phyloP scores from a whole-genome alignment of 2,888 invertebrate genomes.

The Endomychus coccineus region DNA sequence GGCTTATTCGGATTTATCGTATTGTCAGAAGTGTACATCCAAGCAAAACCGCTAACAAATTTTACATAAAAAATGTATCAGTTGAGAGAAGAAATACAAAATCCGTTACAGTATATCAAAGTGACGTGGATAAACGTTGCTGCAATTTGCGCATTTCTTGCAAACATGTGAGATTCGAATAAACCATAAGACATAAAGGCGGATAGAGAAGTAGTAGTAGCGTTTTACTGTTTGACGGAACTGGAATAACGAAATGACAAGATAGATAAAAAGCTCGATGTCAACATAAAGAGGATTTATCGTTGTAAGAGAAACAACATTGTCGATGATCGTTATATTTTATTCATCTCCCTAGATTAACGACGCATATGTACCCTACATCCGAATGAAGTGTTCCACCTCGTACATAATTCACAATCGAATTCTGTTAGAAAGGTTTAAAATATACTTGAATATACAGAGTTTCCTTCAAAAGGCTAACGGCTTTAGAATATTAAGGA shows the following conservation, averaged over 20 bases:
- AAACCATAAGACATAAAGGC: slow-evolving; percentile 20
- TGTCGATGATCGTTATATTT: slow-evolving; percentile 27
- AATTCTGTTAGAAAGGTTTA: too few relatives aligned
- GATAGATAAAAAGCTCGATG: slow-evolving; percentile 21
- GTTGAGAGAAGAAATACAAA: slow-evolving; percentile 26
- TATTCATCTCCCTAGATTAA: slow-evolving; percentile 22
- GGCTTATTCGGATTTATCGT: too few relatives aligned
- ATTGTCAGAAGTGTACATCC: too few relatives aligned
- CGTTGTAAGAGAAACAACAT: slow-evolving; percentile 24
- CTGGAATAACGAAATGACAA: neutral
- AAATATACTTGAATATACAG: too few relatives aligned
- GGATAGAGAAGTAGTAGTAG: neutral
- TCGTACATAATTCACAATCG: too few relatives aligned
- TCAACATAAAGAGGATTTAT: slow-evolving; percentile 28
- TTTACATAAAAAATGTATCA: slow-evolving; percentile 15
- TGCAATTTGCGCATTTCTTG: slow-evolving; percentile 32
- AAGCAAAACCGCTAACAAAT: too few relatives aligned
- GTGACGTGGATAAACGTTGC: slow-evolving; percentile 29
- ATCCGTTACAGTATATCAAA: slow-evolving; percentile 30
- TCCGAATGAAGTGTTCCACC: too few relatives aligned
- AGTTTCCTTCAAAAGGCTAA: too few relatives aligned
- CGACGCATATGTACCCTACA: slow-evolving; percentile 16
- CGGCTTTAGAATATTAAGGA: too few relatives aligned
- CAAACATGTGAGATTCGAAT: slow-evolving; percentile 25
- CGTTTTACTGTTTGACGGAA: slow-evolving; percentile 2